Percentiles rank a stretch among this genome's conserved stretches.
phyloP scores from a whole-genome alignment of 1,140 invertebrate genomes.

The Ganaspis sp. region DNA sequence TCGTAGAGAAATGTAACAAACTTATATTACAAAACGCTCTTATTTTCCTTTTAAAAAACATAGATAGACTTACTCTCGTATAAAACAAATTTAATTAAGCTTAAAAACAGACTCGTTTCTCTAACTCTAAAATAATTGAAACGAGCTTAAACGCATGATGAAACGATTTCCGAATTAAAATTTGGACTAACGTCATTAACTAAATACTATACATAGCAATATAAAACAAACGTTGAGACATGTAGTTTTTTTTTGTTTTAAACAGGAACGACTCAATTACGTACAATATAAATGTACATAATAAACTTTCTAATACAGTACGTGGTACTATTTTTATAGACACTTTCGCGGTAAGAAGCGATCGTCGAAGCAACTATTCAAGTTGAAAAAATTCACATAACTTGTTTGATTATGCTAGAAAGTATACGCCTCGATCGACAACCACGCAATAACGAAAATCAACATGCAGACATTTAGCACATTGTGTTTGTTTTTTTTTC shows the following conservation, averaged over 20 bases:
- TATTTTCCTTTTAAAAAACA: background rate
- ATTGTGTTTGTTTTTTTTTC: no score
- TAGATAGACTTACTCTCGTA: background rate
- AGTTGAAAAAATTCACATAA: conserved; percentile 48
- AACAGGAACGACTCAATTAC: conserved; percentile 35
- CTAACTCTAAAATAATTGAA: conserved; percentile 40
- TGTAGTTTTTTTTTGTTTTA: conserved; percentile 37
- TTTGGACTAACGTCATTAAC: conserved; percentile 45
- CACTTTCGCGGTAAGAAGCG: conserved; percentile 43
- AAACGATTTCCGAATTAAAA: conserved; percentile 42
- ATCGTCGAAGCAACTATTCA: conserved; percentile 39
- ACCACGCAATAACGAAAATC: background rate
- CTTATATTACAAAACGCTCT: conserved; percentile 12
- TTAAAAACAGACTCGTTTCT: conserved; percentile 24
- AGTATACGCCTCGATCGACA: conserved; percentile 46
- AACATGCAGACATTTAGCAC: background rate
- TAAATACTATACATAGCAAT: conserved; percentile 37
- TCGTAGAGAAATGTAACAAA: conserved; percentile 20
- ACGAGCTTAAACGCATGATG: conserved; percentile 45
- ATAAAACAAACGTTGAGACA: conserved; percentile 47
- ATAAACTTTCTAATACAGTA: conserved; percentile 11
- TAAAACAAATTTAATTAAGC: background rate
- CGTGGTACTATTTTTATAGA: background rate
- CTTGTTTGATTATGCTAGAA: conserved; percentile 45
- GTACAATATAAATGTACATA: conserved; percentile 21